These are phyloP conservation scores for Thalassaphorura encarpata DNA, from an alignment of 1,140 invertebrate species.

Conservation along the genomic window DNA sequence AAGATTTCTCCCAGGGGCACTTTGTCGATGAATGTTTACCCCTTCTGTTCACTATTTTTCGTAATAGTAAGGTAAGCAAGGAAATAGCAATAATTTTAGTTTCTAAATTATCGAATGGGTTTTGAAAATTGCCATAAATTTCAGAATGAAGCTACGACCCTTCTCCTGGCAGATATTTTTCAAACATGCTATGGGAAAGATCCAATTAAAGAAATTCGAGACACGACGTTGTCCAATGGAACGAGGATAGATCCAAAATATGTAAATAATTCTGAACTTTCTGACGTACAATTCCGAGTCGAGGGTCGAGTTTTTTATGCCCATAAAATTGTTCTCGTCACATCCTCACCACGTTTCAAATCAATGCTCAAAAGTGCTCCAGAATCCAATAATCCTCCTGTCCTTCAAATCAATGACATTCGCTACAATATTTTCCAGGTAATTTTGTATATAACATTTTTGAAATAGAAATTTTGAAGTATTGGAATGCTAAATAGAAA, in stretches of 20 bases:
- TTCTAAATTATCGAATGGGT: not conserved
- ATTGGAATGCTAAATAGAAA: no score
- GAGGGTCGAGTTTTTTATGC: constrained; percentile 86
- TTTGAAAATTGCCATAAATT: constrained; percentile 28
- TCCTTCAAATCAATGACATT: constrained; percentile 86
- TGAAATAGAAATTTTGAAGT: no score
- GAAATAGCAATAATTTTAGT: not conserved
- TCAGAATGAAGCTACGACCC: constrained; percentile 75
- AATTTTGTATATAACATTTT: no score
- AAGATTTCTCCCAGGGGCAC: constrained; percentile 59
- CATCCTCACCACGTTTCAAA: constrained; percentile 72
- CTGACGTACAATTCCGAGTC: constrained; percentile 81
- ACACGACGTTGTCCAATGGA: constrained; percentile 54
- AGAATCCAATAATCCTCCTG: constrained; percentile 57
- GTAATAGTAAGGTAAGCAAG: constrained; percentile 66
- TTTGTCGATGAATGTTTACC: constrained; percentile 83
- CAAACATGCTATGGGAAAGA: constrained; percentile 81
- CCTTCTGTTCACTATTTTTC: constrained; percentile 77
- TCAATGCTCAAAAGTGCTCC: constrained; percentile 73
- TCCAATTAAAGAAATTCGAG: constrained; percentile 62
- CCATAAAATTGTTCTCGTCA: constrained; percentile 85
- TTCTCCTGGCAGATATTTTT: constrained; percentile 77
- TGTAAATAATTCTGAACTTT: constrained; percentile 82
- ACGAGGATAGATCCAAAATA: constrained; percentile 79
- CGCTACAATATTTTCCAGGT: constrained; percentile 84